phyloP scores from a whole-genome alignment of 2,888 invertebrate species.

The Netelia melanura region DNA sequence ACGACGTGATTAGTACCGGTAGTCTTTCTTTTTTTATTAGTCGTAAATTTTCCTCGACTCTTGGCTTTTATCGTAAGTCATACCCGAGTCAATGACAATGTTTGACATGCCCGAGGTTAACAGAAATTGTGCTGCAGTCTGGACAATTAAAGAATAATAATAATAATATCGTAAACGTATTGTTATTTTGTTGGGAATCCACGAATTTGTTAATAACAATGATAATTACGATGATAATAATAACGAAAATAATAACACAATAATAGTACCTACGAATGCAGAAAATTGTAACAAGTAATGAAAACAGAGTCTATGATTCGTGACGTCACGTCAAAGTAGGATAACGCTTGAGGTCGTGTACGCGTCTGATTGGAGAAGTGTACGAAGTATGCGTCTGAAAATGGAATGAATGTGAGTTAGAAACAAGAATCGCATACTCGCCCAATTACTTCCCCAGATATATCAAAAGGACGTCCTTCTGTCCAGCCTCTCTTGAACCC shows the following conservation, averaged over 20 bases:
- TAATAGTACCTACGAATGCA: background rate
- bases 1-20: background rate
- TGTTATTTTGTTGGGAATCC: too few relatives aligned
- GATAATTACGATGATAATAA: background rate
- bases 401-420: too few relatives aligned
- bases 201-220: background rate
- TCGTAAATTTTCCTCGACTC: background rate
- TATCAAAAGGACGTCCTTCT: too few relatives aligned
- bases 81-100: background rate
- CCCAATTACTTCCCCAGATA: too few relatives aligned
- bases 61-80: background rate
- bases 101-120: constrained; percentile 2
- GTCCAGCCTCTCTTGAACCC: too few relatives aligned
- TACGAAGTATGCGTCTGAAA: too few relatives aligned
- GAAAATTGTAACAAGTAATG: background rate
- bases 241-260: background rate
- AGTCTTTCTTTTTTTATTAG: background rate
- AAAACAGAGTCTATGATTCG: too few relatives aligned
- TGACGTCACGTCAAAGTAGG: too few relatives aligned
- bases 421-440: too few relatives aligned
- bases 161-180: too few relatives aligned
- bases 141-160: background rate
- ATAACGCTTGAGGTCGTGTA: background rate
- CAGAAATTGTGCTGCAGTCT: background rate
- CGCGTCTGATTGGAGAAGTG: background rate